Percentiles rank a stretch among this genome's conserved stretches.
These are phyloP conservation scores for Oikopleura dioica DNA, from an alignment of 23 tunicate genomes.

Conservation along the genomic window DNA sequence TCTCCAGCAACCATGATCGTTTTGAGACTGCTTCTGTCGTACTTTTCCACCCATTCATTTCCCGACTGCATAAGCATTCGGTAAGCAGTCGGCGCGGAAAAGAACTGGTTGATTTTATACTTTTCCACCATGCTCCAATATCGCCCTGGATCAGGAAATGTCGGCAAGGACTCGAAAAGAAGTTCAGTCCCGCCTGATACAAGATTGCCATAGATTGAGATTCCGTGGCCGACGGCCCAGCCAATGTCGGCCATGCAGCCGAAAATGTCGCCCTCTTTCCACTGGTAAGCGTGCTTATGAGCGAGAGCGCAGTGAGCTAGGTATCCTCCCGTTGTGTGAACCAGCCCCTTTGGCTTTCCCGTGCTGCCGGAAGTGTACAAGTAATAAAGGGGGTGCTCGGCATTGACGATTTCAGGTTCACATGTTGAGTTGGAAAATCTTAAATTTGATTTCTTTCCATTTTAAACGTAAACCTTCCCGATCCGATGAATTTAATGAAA, in stretches of 20 bases:
- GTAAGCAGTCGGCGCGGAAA: slow-evolving; percentile 86
- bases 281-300: slow-evolving; percentile 54
- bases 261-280: slow-evolving; percentile 40
- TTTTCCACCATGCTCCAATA: slow-evolving; percentile 98
- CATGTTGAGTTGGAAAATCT: too few relatives aligned
- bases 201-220: slow-evolving; percentile 87
- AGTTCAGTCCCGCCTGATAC: slow-evolving; percentile 59
- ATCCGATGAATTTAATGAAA: not conserved
- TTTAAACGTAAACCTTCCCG: not conserved
- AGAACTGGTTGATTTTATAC: slow-evolving; percentile 56
- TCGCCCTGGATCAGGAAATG: slow-evolving; percentile 92
- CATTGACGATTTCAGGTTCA: slow-evolving; percentile 47
- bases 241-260: slow-evolving; percentile 99
- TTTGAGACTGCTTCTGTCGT: slow-evolving; percentile 47
- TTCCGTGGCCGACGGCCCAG: slow-evolving; percentile 92
- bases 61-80: slow-evolving; percentile 51
- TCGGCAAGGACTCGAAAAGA: slow-evolving; percentile 73
- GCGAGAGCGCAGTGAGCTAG: slow-evolving; percentile 56
- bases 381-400: slow-evolving; percentile 63
- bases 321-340: slow-evolving; percentile 80
- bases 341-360: slow-evolving; percentile 95
- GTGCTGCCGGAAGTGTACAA: slow-evolving; percentile 99
- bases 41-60: slow-evolving; percentile 51
- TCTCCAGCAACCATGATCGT: slow-evolving; percentile 81
- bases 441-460: too few relatives aligned